Base-by-base conservation (phyloP, 2,113 vertebrate genomes). In the Calypte anna region DNA sequence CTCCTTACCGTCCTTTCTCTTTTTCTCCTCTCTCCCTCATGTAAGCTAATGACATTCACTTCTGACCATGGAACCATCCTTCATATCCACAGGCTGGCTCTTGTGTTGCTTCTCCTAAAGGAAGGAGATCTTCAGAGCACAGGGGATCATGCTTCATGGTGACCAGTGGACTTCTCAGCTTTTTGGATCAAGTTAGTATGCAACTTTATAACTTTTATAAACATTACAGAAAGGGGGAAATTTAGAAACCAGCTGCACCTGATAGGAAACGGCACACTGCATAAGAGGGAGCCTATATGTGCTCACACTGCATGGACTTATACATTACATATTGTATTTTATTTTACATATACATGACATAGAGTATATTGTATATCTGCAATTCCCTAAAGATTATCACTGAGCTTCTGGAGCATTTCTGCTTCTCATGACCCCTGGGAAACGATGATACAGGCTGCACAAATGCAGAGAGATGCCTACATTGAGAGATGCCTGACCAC, bases 31-130 rank as follows among this genome's bases (percentile, higher is more conserved):
- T 58, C 4, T 57, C 54, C 25, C 3, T 74, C 33, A n/a, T 1
- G 0, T 36, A 44, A 83, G 9, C 20, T 15, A 36, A 67, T 16
- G 17, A 10, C 10, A 54, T 55, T 48, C 5, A 21, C 23, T 73
- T 62, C 28, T 43, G 54, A 74, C 22, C 0, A 0, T 18, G 55
- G 10, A 59, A 48, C 28, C 25, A 59, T 38, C 36, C 33, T 24
- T 33, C 1, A 0, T 38, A 40, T 36, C 59, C 48, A 6, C 1
- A 2, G 28, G 21, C 53, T 36, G 51, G 5, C 22, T 46, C 14
- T 69, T 31, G 44, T 33, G 8, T 27, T 1, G 2, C n/a, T 30
- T 54, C 54, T 16, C 58, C 6, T 40, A 54, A 59, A 57, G 23
- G 36, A 72, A 46, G 59, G 17, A 53, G 18, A 12, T 40, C 31